phyloP scores from a whole-genome alignment of 2,797 vertebrate genomes.

The Siniperca obscura region DNA sequence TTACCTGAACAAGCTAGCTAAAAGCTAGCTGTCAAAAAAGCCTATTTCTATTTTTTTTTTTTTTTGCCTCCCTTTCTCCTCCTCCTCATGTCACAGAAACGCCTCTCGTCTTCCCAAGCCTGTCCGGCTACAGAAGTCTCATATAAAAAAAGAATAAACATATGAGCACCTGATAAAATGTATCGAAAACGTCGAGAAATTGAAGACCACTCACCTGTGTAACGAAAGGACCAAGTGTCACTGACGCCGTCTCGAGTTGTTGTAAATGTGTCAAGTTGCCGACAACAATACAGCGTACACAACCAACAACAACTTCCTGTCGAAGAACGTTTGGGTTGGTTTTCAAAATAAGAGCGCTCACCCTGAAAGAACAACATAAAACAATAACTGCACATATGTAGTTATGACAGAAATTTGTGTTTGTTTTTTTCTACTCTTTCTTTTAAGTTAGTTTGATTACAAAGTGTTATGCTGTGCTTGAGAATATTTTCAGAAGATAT shows the following conservation, averaged over 20 bases:
- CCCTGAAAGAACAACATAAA: accelerated
- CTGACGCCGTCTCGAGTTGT: slow-evolving; percentile 55
- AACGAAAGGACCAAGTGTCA: slow-evolving; percentile 63
- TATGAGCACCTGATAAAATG: neutral
- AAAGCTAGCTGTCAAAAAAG: slow-evolving; percentile 75
- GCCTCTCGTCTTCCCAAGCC: slow-evolving; percentile 36
- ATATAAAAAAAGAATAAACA: accelerated
- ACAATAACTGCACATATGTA: neutral
- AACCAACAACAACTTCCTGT: slow-evolving; percentile 39
- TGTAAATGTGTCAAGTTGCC: slow-evolving; percentile 48
- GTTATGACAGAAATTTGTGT: neutral
- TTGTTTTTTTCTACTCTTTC: neutral
- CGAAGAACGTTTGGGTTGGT: accelerated
- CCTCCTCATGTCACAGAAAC: slow-evolving; percentile 72
- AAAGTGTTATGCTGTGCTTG: neutral
- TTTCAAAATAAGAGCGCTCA: slow-evolving; percentile 67
- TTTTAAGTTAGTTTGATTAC: too few relatives aligned
- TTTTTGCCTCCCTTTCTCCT: slow-evolving; percentile 39
- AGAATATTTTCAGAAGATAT: neutral
- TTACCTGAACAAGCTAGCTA: slow-evolving; percentile 65
- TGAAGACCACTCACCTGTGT: slow-evolving; percentile 66
- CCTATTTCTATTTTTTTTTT: slow-evolving; percentile 47
- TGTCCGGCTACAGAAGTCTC: neutral
- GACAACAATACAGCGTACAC: neutral
- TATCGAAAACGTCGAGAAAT: neutral